These are phyloP conservation scores for Pachyseris speciosa DNA, from an alignment of 64 coral and sea anemone genomes.

Conservation along the genomic window DNA sequence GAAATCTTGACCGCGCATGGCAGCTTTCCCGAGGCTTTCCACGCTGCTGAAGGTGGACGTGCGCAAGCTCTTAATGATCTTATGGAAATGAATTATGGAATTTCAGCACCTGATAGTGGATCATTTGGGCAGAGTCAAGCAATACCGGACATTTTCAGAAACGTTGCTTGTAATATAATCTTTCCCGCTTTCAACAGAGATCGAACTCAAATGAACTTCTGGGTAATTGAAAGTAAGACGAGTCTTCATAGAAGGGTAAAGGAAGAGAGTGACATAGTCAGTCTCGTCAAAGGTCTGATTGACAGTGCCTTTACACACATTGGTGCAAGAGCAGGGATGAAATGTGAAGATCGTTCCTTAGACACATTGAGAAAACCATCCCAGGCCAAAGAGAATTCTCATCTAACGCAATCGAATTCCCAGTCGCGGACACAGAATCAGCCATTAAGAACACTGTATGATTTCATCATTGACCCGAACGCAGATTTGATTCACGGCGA, in stretches of 20 bases:
- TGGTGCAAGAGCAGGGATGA: not conserved
- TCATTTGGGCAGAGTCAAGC: not conserved
- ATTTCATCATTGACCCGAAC: not conserved
- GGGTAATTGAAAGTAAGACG: not conserved
- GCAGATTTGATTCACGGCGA: not conserved
- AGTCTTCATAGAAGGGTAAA: not conserved
- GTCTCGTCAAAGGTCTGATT: not conserved
- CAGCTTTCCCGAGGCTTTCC: not conserved
- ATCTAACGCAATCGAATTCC: not conserved
- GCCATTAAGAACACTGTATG: not conserved
- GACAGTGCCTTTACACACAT: not conserved
- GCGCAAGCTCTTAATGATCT: not conserved
- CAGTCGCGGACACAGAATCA: not conserved
- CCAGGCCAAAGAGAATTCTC: not conserved
- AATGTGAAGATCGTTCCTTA: not conserved
- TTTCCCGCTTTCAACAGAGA: not conserved
- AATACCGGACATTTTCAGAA: not conserved
- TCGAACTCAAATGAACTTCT: too few relatives aligned
- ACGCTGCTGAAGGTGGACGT: not conserved
- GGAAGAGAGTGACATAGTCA: not conserved
- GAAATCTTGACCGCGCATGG: not conserved
- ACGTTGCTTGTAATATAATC: not conserved
- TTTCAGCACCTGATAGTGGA: not conserved
- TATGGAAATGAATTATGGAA: not conserved
- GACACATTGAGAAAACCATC: not conserved